Evolutionary conservation across 2,797 vertebrate species (phyloP), one percentile per base, ranked within the genome.

Genomic region (Acomys russatus): DNA sequence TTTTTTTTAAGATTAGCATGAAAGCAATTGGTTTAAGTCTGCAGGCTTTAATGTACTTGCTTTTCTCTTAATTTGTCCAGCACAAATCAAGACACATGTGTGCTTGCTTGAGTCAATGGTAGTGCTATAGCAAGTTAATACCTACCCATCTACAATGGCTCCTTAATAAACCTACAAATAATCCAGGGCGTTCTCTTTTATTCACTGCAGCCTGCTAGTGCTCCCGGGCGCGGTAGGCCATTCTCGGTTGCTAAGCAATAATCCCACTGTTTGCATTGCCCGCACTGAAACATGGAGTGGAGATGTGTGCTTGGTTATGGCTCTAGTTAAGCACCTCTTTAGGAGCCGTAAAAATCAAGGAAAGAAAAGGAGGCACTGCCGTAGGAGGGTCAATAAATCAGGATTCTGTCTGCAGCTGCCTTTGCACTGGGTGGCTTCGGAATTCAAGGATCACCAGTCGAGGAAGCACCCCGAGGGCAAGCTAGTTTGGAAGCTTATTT

Each of bases 221-320:
- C 95, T 94, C 88, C 96, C 96, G 4, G 95, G 92, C 90, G 91
- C 98, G 94, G 95, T 88, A 98, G 97, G 91, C 59, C 88, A 94
- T 98, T 98, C 96, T 94, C 91, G 82, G 98, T 99, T 98, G 98
- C 98, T 98, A 98, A 98, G 98, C 98, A 98, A 98, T 98, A 96
- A 96, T 96, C 95, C 97, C 97, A 95, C 96, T 93, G 98, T 96
- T 96, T 98, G 93, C 96, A 97, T 93, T 97, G 95, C 96, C 95
- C 96, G 92, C 74, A 95, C 94, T 91, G 87, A 89, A 0, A 95
- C 56, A 93, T 89, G 94, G 90, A 98, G 97, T 92, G 93, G 80
- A 97, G 94, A 97, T 10, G 91, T 97, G 90, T 96, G 92, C 98
- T 97, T 96, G 92, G 92, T 97, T 95, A 89, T 59, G 90, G 80